A percentile compares a stretch with the other conserved stretches of the same genome.
phyloP scores from a whole-genome alignment of 2,888 invertebrate genomes.

The Cheilosia scutellata region DNA sequence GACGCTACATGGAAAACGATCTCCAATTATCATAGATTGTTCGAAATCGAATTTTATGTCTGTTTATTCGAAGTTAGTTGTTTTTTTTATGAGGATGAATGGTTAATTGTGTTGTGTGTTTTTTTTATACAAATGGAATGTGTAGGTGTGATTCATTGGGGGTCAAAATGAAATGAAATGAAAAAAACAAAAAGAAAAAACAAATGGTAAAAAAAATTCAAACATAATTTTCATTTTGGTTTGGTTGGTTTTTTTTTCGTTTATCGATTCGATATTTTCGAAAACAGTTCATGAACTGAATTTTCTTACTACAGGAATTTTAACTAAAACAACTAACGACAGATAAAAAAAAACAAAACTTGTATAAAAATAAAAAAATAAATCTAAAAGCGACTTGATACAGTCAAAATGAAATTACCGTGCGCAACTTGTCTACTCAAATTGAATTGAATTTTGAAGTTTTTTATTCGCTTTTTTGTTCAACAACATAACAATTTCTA shows the following conservation, averaged over 20 bases:
- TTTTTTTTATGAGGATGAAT: constrained; percentile 55
- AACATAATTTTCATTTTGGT: constrained; percentile 52
- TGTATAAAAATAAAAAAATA: constrained; percentile 7
- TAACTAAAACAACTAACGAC: constrained; percentile 31
- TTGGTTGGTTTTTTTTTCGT: constrained; percentile 18
- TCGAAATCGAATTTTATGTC: constrained; percentile 77
- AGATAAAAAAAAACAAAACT: constrained; percentile 35
- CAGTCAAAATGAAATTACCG: constrained; percentile 28
- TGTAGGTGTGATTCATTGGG: constrained; percentile 70
- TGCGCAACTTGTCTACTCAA: constrained; percentile 47
- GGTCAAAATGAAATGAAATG: constrained; percentile 78
- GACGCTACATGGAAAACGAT: constrained; percentile 85
- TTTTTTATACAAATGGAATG: constrained; percentile 64
- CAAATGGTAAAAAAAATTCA: constrained; percentile 76
- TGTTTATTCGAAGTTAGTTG: constrained; percentile 48
- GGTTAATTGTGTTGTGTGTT: constrained; percentile 36
- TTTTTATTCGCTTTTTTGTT: constrained; percentile 25
- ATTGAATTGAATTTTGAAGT: constrained; percentile 5
- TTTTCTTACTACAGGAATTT: constrained; percentile 5
- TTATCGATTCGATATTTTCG: constrained; percentile 13
- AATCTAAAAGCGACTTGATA: constrained; percentile 28
- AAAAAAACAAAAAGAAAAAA: constrained; percentile 78
- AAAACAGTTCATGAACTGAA: constrained; percentile 21
- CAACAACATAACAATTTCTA: constrained; percentile 46
- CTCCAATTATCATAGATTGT: constrained; percentile 76